A percentile compares a stretch with the other conserved stretches of the same genome.
Conservation (phyloP, 2,797 vertebrate genomes). For the Sebastes taczanowskii region DNA sequence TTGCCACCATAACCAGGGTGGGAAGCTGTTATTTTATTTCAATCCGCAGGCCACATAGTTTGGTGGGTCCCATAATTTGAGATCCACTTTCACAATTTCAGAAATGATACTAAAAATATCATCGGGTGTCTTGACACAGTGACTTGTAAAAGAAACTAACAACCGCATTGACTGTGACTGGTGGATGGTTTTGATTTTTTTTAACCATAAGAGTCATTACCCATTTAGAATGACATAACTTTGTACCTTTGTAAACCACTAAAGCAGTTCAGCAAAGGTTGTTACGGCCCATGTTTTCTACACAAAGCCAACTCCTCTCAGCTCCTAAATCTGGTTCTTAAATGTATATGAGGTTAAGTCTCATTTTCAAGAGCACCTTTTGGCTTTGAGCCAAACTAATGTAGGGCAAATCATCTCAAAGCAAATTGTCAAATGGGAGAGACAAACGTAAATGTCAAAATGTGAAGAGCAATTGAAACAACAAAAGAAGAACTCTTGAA, state of each 20-base stretch:
- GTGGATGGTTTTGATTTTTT: neutral
- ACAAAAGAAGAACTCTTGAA: neutral
- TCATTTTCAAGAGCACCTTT: neutral
- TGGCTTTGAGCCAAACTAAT: neutral
- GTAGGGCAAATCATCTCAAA: neutral
- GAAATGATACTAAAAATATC: slow-evolving; percentile 20
- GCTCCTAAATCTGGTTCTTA: neutral
- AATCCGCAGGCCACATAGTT: slow-evolving; percentile 26
- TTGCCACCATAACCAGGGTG: slow-evolving; percentile 9
- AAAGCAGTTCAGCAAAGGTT: neutral
- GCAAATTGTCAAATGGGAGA: neutral
- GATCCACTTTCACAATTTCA: slow-evolving; percentile 23
- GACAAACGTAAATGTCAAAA: neutral
- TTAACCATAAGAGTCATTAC: neutral
- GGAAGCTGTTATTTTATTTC: slow-evolving; percentile 24
- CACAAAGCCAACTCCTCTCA: neutral
- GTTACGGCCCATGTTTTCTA: neutral
- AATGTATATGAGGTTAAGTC: neutral
- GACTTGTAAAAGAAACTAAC: neutral
- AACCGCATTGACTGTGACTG: neutral
- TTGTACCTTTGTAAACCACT: neutral
- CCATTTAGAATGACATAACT: neutral
- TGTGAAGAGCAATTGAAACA: neutral
- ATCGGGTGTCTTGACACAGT: neutral
- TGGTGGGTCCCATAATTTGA: neutral